These are phyloP conservation scores for Oostethus manadensis DNA, from an alignment of 2,113 vertebrate genomes.

Conservation along the genomic window DNA sequence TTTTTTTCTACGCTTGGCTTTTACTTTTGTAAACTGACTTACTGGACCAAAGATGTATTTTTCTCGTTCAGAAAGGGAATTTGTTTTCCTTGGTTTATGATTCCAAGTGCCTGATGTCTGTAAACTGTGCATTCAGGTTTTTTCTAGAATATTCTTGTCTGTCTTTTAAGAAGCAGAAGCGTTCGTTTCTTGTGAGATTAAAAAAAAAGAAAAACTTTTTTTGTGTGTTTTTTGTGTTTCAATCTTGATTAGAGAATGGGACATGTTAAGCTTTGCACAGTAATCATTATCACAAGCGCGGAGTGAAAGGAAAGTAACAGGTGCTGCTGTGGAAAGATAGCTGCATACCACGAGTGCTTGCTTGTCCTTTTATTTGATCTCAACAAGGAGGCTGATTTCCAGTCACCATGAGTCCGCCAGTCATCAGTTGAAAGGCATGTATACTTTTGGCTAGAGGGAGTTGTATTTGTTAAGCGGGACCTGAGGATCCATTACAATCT, in stretches of 20 bases:
- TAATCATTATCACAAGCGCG: not conserved
- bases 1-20: slow-evolving; percentile 62
- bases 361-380: slow-evolving; percentile 18
- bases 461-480: slow-evolving; percentile 51
- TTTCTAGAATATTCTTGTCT: slow-evolving; percentile 58
- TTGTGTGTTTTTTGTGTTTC: slow-evolving; percentile 30
- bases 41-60: slow-evolving; percentile 74
- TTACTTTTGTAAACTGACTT: slow-evolving; percentile 53
- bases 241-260: slow-evolving; percentile 10
- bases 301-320: not conserved
- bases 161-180: slow-evolving; percentile 63
- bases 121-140: slow-evolving; percentile 60
- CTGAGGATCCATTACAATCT: slow-evolving; percentile 68
- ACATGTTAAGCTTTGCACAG: not conserved
- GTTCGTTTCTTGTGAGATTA: slow-evolving; percentile 70
- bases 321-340: not conserved
- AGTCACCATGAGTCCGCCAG: slow-evolving; percentile 19
- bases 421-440: slow-evolving; percentile 43
- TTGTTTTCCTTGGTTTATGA: slow-evolving; percentile 38
- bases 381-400: slow-evolving; percentile 20
- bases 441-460: slow-evolving; percentile 43
- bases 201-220: slow-evolving; percentile 54
- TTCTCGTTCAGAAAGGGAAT: slow-evolving; percentile 62
- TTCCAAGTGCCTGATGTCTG: slow-evolving; percentile 75
- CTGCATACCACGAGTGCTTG: slow-evolving; percentile 9